Conservation (phyloP, 2,113 vertebrate genomes). For the Condylura cristata region DNA sequence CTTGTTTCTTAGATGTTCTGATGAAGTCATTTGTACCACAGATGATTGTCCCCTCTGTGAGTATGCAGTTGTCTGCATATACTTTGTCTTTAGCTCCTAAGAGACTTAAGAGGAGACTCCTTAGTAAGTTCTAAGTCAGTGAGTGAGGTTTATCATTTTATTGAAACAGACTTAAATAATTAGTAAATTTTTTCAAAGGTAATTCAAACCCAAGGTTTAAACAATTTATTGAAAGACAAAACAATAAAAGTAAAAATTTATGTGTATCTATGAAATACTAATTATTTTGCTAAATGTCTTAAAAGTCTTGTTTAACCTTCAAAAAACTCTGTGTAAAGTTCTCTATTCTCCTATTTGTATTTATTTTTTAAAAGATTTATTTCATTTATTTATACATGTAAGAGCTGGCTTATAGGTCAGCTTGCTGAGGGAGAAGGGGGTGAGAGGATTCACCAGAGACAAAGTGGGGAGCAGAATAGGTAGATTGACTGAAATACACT, state of each 20-base stretch:
- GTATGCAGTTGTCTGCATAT: neutral
- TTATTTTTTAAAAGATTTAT: too few relatives aligned
- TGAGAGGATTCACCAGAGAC: too few relatives aligned
- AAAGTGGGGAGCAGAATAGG: too few relatives aligned
- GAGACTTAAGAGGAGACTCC: neutral
- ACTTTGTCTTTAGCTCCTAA: slow-evolving; percentile 32
- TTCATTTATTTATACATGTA: too few relatives aligned
- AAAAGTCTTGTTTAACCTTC: slow-evolving; percentile 15
- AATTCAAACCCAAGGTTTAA: slow-evolving; percentile 46
- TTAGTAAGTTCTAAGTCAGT: slow-evolving; percentile 43
- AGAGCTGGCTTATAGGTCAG: too few relatives aligned
- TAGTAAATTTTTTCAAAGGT: slow-evolving; percentile 33
- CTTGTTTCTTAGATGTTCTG: slow-evolving; percentile 7
- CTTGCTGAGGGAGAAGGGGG: too few relatives aligned
- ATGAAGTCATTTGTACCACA: neutral
- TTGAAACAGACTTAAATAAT: slow-evolving; percentile 29
- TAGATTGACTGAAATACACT: too few relatives aligned
- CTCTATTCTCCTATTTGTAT: neutral
- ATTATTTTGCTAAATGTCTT: slow-evolving; percentile 54
- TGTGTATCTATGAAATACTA: slow-evolving; percentile 18
- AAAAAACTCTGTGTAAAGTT: neutral
- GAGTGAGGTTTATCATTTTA: slow-evolving; percentile 19
- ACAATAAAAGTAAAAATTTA: slow-evolving; percentile 2
- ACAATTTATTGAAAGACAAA: slow-evolving; percentile 28
- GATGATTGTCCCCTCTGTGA: neutral